These are phyloP conservation scores for Erebia epiphron DNA, from an alignment of 2,888 invertebrate genomes.

Conservation along the genomic window DNA sequence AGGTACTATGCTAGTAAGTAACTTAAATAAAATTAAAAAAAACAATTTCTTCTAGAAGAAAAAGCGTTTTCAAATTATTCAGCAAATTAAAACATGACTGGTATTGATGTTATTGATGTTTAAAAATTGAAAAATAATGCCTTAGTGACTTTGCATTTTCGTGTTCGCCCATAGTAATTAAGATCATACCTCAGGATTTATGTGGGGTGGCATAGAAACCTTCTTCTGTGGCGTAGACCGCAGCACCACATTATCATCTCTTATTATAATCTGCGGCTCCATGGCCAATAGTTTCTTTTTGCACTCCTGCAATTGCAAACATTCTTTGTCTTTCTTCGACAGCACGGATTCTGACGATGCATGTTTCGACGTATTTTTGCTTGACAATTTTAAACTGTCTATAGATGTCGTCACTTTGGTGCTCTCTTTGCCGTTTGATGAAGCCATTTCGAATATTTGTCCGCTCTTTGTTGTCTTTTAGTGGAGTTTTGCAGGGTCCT, in stretches of 20 bases:
- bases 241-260: conserved; percentile 75
- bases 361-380: conserved; percentile 75
- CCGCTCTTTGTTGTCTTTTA: conserved; percentile 8
- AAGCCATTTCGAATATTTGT: conserved; percentile 61
- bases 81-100: no score
- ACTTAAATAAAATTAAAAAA: neutral
- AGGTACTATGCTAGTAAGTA: no score
- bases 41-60: no score
- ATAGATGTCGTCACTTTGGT: conserved; percentile 73
- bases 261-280: conserved; percentile 77
- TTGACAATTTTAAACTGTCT: conserved; percentile 76
- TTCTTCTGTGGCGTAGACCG: conserved; percentile 79
- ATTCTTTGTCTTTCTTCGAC: conserved; percentile 75
- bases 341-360: conserved; percentile 77
- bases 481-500: conserved; percentile 7
- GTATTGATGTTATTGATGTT: no score
- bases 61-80: no score
- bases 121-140: no score
- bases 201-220: conserved; percentile 73
- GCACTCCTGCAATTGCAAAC: conserved; percentile 77
- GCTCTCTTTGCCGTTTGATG: conserved; percentile 72
- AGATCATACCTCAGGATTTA: conserved; percentile 69
- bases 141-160: no score
- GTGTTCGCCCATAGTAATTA: neutral
- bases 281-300: conserved; percentile 76